Evolutionary conservation across 2,113 vertebrate species (phyloP), one percentile per base, ranked within the genome.

Genomic region (Apeltes quadracus): DNA sequence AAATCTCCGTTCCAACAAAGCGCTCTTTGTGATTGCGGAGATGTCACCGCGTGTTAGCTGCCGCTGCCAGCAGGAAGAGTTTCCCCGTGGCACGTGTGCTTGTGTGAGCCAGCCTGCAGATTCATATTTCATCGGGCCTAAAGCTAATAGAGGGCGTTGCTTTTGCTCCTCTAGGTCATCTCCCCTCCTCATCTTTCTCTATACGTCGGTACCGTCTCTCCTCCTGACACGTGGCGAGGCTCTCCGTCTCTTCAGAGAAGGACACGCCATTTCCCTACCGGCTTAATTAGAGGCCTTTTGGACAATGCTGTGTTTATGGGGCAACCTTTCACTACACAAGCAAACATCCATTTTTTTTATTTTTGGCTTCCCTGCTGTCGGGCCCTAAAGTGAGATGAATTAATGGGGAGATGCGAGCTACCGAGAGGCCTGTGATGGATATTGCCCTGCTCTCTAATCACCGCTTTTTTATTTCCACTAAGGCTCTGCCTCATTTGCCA

Each of bases 281-380:
- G 82, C 81, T 80, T 86, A 91, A 92, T 92, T 92, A 91, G 81
- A 84, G 63, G 34, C 67, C n/a, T 29, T 68, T 83, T 85, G 88
- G 86, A 78, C 74, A 85, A 83, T 79, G 65, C 67, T 78, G 50
- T 81, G 66, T 84, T 83, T 75, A 69, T 70, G 63, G 43, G 64
- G 69, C 69, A 70, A 74, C 69, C 74, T 65, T 78, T 83, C 71
- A 50, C 62, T 22, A 48, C 76, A 27, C 53, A 48, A 84, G 63
- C 76, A 87, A 86, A 86, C 82, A 82, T 87, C 67, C 25, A 68
- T 87, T 83, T 23, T 12, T 39, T 39, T 39, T 39, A 2, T 50
- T 50, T 50, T 77, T 79, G 43, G 59, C 67, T 72, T 81, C 58
- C 67, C 50, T 14, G 58, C 79, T 86, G 85, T 91, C 82, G 59